Percentiles rank a stretch among this genome's conserved stretches.
Conservation (phyloP, 2,113 vertebrate species). For the Passerina amoena region DNA sequence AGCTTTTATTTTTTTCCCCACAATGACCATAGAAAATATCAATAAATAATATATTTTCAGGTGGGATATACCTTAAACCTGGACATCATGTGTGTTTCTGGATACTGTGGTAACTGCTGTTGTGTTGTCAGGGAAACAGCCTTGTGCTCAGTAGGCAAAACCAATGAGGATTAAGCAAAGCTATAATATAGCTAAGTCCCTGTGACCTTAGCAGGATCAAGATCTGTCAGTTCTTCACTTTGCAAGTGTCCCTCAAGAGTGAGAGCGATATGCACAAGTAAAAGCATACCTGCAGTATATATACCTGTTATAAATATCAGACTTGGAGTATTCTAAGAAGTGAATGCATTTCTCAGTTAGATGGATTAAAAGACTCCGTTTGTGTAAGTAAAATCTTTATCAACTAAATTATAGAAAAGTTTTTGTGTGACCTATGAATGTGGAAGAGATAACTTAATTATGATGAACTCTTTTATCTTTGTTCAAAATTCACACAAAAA, state of each 20-base stretch:
- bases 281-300: background rate
- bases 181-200: slow-evolving; percentile 72
- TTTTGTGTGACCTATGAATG: background rate
- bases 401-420: background rate
- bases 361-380: slow-evolving; percentile 41
- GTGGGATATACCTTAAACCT: slow-evolving; percentile 65
- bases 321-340: slow-evolving; percentile 63
- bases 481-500: background rate
- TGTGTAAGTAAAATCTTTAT: slow-evolving; percentile 62
- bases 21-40: slow-evolving; percentile 32
- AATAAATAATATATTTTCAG: slow-evolving; percentile 54
- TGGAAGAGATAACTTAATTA: background rate
- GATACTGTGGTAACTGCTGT: slow-evolving; percentile 74
- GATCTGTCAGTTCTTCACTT: slow-evolving; percentile 64
- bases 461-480: background rate
- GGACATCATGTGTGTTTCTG: slow-evolving; percentile 70
- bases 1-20: background rate
- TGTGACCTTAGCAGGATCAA: slow-evolving; percentile 76
- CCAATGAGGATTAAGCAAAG: slow-evolving; percentile 78
- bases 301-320: slow-evolving; percentile 50
- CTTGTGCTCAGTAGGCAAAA: slow-evolving; percentile 73
- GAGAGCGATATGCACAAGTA: background rate
- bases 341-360: slow-evolving; percentile 51
- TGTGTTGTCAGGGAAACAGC: slow-evolving; percentile 81
- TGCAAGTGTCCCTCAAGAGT: slow-evolving; percentile 53